Evolutionary conservation across 2,113 vertebrate species (phyloP), one percentile per base, ranked within the genome.

Genomic region (Xiphophorus hellerii): DNA sequence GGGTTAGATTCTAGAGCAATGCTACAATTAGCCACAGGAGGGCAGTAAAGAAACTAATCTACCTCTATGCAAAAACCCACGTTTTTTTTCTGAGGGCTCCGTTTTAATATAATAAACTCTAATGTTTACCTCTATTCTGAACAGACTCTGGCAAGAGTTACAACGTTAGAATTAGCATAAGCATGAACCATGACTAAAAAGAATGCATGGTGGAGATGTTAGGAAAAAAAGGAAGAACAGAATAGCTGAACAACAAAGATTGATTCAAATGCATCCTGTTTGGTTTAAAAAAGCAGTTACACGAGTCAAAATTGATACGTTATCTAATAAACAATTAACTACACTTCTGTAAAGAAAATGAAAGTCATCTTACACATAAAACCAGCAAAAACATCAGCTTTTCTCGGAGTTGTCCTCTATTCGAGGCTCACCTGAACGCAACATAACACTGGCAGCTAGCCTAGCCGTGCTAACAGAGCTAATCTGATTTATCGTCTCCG

Each of bases 401-500:
- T 22, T 0, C 7, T 37, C 9, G 1, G 15, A 28, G 0, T 3
- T 0, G 0, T 33, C 14, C 35, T 25, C 0, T 86, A 77, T 85
- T 64, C 85, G 25, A 77, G 68, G 58, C 9, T 27, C 44, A 2
- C 62, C 0, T 81, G 74, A 93, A 91, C 51, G 81, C 89, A 84
- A 44, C 86, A 68, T 66, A 87, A 88, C 89, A 88, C 87, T 88
- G 83, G 86, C 83, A 87, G 73, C 84, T 91, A 91, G 89, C 91
- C 87, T 89, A 88, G 89, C 88, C 39, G 78, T 39, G 90, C 91
- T 90, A 92, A 88, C 81, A 78, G 84, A 25, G 91, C 88, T 93
- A 92, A 92, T 92, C 89, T 89, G 86, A 87, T 91, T 90, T 87
- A 88, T 82, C 87, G 86, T 80, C 82, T 80, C 60, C 69, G 80